These are phyloP conservation scores for Oryzias woworae DNA, from an alignment of 2,113 vertebrate species.

Conservation along the genomic window DNA sequence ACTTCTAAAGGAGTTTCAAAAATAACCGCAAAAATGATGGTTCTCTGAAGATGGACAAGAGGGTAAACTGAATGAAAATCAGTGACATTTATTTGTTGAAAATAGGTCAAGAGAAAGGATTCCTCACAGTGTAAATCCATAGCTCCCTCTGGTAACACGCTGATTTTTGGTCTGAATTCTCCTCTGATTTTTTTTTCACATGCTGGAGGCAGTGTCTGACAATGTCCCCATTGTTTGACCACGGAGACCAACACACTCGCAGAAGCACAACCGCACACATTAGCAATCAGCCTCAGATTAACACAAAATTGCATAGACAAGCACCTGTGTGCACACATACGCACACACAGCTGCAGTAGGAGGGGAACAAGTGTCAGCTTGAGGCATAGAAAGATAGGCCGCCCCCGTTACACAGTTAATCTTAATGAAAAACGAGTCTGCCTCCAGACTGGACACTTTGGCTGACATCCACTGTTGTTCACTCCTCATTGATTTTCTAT, in stretches of 20 bases:
- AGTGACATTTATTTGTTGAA: conserved; percentile 29
- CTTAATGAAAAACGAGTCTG: conserved; percentile 74
- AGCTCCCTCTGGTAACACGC: conserved; percentile 45
- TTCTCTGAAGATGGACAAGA: conserved; percentile 11
- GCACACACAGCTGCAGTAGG: conserved; percentile 36
- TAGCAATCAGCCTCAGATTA: conserved; percentile 8
- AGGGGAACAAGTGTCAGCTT: conserved; percentile 67
- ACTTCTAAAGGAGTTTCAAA: not conserved
- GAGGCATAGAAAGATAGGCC: conserved; percentile 69
- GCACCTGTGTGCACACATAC: not conserved
- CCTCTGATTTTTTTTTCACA: conserved; percentile 43
- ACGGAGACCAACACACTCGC: conserved; percentile 9
- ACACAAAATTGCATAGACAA: conserved; percentile 16
- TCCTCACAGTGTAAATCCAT: conserved; percentile 39
- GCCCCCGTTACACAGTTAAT: conserved; percentile 69
- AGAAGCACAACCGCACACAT: conserved; percentile 12
- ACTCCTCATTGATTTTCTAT: conserved; percentile 44
- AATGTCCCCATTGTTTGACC: conserved; percentile 59
- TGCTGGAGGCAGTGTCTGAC: conserved; percentile 63
- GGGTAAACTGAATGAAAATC: conserved; percentile 15
- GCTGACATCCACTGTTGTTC: conserved; percentile 65
- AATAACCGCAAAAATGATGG: conserved; percentile 13
- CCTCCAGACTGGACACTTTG: conserved; percentile 61
- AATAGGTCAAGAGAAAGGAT: conserved; percentile 43
- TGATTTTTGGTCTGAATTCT: conserved; percentile 58